A percentile compares a stretch with the other conserved stretches of the same genome.
Evolutionary conservation across 2,888 invertebrate genomes (phyloP).

Genomic region (Tanaodytes sp.): DNA sequence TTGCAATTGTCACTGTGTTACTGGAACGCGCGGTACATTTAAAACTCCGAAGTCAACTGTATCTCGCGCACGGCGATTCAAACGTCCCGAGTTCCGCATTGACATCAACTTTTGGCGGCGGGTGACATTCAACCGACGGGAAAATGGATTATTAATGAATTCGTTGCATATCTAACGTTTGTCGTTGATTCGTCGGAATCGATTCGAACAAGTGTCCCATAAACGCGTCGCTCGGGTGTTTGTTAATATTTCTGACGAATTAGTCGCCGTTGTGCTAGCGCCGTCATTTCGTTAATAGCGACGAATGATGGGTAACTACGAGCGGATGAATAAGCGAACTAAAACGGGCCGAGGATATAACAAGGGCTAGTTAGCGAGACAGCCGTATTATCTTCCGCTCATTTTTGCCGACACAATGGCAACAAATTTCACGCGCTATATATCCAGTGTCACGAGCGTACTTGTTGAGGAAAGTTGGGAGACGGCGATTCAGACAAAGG

Average conservation of each 20-base stretch:
- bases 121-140: conserved; percentile 27
- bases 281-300: conserved; percentile 51
- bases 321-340: conserved; percentile 60
- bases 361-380: conserved; percentile 71
- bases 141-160: conserved; percentile 30
- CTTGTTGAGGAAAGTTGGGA: conserved; percentile 48
- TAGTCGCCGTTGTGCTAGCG: conserved; percentile 39
- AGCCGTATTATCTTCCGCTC: conserved; percentile 67
- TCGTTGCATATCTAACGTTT: no score
- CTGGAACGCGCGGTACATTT: conserved; percentile 28
- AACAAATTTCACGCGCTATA: conserved; percentile 70
- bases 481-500: conserved; percentile 48
- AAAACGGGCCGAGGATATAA: conserved; percentile 65
- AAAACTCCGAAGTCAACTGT: conserved; percentile 5
- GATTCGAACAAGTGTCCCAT: conserved; percentile 37
- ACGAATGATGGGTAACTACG: conserved; percentile 53
- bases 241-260: conserved; percentile 51
- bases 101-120: conserved; percentile 21
- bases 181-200: conserved; percentile 22
- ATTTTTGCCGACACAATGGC: conserved; percentile 68
- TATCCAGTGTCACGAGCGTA: conserved; percentile 60
- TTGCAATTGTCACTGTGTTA: conserved; percentile 44
- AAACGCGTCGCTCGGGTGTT: conserved; percentile 40
- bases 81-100: conserved; percentile 8
- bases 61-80: conserved; percentile 12